Evolutionary conservation across 2,797 vertebrate genomes (phyloP).

Genomic region (Siniperca scherzeri): DNA sequence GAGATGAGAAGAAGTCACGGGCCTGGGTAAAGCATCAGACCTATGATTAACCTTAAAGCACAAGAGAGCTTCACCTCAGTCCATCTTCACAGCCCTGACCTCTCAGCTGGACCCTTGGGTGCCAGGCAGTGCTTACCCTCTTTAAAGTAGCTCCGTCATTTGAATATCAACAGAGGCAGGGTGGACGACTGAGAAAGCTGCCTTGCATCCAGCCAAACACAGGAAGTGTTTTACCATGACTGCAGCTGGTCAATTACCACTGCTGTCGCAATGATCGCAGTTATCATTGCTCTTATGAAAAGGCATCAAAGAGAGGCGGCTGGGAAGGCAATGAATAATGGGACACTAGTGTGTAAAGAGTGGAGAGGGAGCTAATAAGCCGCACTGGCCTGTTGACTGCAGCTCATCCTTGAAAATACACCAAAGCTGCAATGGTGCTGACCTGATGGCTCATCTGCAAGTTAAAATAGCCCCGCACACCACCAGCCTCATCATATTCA

Average conservation of each 20-base stretch:
- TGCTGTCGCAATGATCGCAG: conserved; percentile 73
- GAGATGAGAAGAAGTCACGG: conserved; percentile 34
- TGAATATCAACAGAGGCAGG: conserved; percentile 73
- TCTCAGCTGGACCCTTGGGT: conserved; percentile 55
- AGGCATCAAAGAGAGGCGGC: conserved; percentile 78
- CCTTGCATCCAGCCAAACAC: conserved; percentile 58
- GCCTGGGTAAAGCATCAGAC: conserved; percentile 37
- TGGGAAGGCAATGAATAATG: conserved; percentile 71
- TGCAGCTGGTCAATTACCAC: conserved; percentile 82
- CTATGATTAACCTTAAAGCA: conserved; percentile 63
- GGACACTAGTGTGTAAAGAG: conserved; percentile 69
- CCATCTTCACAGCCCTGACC: conserved; percentile 64
- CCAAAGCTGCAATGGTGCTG: conserved; percentile 76
- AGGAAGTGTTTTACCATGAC: conserved; percentile 77
- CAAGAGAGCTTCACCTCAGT: conserved; percentile 66
- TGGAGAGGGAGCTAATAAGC: conserved; percentile 76
- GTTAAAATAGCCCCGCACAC: conserved; percentile 81
- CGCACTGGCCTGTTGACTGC: conserved; percentile 80
- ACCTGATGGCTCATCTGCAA: conserved; percentile 87
- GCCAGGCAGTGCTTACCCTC: conserved; percentile 52
- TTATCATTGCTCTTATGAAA: conserved; percentile 81
- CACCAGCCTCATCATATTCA: conserved; percentile 83
- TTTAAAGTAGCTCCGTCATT: conserved; percentile 62
- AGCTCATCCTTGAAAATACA: conserved; percentile 81
- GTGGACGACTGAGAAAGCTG: conserved; percentile 40